Evolutionary conservation across 2,888 invertebrate species (phyloP).

Genomic region (Thecocarcelia acutangulata): DNA sequence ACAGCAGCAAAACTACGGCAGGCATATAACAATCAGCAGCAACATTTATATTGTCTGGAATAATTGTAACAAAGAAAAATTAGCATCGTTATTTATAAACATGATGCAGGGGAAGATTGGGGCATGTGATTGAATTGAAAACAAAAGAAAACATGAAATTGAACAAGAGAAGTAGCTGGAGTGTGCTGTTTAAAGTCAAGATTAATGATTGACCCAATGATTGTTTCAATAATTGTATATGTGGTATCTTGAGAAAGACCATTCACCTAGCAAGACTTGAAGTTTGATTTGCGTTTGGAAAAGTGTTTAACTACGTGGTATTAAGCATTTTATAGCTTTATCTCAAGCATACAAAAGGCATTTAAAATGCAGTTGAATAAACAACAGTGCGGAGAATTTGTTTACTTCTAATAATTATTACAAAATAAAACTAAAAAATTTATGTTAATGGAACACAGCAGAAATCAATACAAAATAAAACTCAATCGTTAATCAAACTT

Average conservation of each 20-base stretch:
- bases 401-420: too few species aligned
- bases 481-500: too few species aligned
- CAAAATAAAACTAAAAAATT: too few species aligned
- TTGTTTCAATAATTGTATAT: conserved; percentile 46
- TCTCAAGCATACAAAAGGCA: too few species aligned
- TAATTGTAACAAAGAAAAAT: conserved; percentile 47
- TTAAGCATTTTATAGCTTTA: too few species aligned
- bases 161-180: neutral
- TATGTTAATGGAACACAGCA: too few species aligned
- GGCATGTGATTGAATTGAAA: neutral
- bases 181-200: conserved; percentile 28
- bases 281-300: neutral
- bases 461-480: too few species aligned
- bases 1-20: conserved; percentile 19
- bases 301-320: too few species aligned
- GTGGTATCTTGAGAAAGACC: neutral
- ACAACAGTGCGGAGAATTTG: too few species aligned
- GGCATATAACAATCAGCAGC: conserved; percentile 14
- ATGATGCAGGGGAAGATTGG: conserved; percentile 27
- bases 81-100: conserved; percentile 51
- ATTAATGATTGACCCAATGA: conserved; percentile 58
- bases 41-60: conserved; percentile 40
- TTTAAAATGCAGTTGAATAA: too few species aligned
- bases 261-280: neutral
- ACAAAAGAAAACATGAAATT: neutral